Base-by-base conservation (phyloP, 2,113 vertebrate genomes). In the Tetrax tetrax region DNA sequence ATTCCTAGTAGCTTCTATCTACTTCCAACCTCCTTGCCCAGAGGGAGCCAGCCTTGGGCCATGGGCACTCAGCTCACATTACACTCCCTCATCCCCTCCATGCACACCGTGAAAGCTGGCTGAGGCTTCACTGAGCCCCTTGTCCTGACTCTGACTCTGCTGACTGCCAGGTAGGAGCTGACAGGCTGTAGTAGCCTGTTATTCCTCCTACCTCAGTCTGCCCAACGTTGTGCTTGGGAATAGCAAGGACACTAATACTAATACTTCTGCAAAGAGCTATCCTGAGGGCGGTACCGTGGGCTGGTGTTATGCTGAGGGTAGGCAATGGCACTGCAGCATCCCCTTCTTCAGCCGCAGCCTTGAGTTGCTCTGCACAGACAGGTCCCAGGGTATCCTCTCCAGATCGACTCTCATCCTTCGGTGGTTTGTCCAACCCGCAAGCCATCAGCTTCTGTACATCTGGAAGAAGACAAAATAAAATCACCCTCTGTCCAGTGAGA, bases 361-460 rank as follows among this genome's bases (percentile, higher is more conserved):
- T 75, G 65, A 37, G 53, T 65, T 0, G 83, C 61, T 95, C 94
- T 61, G 61, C 81, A 83, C 74, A 60, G 35, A 63, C 75, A 74
- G 78, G 18, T 56, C 92, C 87, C 56, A 60, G 5, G 31, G n/a
- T 25, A 50, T 84, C 78, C 91, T 97, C 27, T 97, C 97, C 81
- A 87, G 53, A 72, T 19, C 12, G 56, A 92, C 56, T 95, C 78
- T 98, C 94, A n/a, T 98, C 98, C 82, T 98, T 98, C 35, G 91
- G 96, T 77, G 97, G 78, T 38, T 93, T 97, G 68, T 98, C 98
- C 91, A 98, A 76, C 14, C 97, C 98, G 10, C 97, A 98, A 7
- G 97, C 91, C 97, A 98, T 98, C 92, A 99, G 91, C 96, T 97
- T 98, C 83, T 98, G 98, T 35, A 99, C 97, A 94, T 99, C 99